Conservation (phyloP, 1,140 invertebrate genomes). For the Hetaerina americana region DNA sequence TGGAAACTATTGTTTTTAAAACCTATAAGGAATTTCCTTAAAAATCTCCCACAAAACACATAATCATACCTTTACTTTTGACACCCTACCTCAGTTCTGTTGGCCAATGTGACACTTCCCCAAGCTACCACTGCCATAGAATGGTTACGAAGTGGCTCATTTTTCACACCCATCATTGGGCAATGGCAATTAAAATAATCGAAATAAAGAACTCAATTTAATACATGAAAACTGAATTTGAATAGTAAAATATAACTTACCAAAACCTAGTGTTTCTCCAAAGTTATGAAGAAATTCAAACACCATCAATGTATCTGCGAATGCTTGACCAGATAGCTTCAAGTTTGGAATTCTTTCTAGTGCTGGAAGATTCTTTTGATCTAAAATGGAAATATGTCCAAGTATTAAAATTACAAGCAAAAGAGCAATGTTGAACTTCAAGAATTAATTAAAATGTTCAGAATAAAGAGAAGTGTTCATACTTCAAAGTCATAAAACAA, state of each 20-base stretch:
- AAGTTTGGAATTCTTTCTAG: slow-evolving; percentile 67
- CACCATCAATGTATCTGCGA: slow-evolving; percentile 84
- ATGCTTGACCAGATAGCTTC: slow-evolving; percentile 70
- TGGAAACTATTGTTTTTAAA: too few relatives aligned
- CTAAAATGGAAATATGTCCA: slow-evolving; percentile 25
- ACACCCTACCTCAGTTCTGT: too few relatives aligned
- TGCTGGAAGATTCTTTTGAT: slow-evolving; percentile 58
- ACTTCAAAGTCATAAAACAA: slow-evolving; percentile 6
- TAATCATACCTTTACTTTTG: too few relatives aligned
- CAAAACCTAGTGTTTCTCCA: slow-evolving; percentile 83
- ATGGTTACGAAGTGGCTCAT: too few relatives aligned
- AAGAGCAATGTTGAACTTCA: too few relatives aligned
- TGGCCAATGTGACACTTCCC: too few relatives aligned
- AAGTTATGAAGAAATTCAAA: slow-evolving; percentile 94
- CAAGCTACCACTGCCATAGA: too few relatives aligned
- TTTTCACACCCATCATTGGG: too few relatives aligned
- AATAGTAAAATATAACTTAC: slow-evolving; percentile 41
- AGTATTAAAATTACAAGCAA: too few relatives aligned
- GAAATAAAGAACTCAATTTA: background rate
- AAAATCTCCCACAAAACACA: too few relatives aligned
- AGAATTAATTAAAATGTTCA: too few relatives aligned
- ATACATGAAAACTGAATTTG: background rate
- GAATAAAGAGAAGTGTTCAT: background rate
- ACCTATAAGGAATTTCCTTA: too few relatives aligned
- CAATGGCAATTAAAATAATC: background rate